A percentile compares a stretch with the other conserved stretches of the same genome.
phyloP scores from a whole-genome alignment of 2,888 invertebrate species.

The Agrilus biguttatus region DNA sequence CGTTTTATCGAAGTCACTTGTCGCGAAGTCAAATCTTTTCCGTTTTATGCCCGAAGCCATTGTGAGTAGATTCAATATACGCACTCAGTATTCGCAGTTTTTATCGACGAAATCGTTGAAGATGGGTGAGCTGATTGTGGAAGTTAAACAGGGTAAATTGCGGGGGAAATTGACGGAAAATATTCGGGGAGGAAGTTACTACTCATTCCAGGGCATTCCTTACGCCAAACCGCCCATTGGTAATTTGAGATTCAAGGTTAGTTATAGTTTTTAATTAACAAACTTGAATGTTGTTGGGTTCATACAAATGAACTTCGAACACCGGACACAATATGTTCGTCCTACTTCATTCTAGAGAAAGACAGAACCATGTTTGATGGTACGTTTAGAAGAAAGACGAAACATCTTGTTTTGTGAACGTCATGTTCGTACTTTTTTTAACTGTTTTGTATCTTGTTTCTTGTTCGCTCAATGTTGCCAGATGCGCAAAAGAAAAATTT shows the following conservation, averaged over 20 bases:
- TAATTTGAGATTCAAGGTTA: slow-evolving; percentile 1
- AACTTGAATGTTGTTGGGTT: neutral
- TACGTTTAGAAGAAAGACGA: too few relatives aligned
- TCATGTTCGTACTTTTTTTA: too few relatives aligned
- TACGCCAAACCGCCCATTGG: slow-evolving; percentile 4
- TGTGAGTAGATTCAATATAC: neutral
- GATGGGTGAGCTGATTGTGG: neutral
- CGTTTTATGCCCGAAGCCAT: neutral
- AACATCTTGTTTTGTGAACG: too few relatives aligned
- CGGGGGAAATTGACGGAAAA: slow-evolving; percentile 1
- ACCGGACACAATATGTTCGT: slow-evolving; percentile 2
- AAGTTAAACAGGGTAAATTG: slow-evolving; percentile 2
- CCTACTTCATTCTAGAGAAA: too few relatives aligned
- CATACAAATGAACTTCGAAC: slow-evolving; percentile 1
- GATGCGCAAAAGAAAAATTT: too few relatives aligned
- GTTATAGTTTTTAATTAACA: neutral
- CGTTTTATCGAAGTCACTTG: too few relatives aligned
- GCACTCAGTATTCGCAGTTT: neutral
- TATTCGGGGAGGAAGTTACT: neutral
- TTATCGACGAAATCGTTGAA: neutral
- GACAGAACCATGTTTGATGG: too few relatives aligned
- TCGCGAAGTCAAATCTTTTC: too few relatives aligned
- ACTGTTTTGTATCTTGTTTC: too few relatives aligned
- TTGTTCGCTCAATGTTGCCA: too few relatives aligned
- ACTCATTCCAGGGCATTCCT: slow-evolving; percentile 1